Evolutionary conservation across 2,888 invertebrate genomes (phyloP).

Genomic region (Ariolimax columbianus): DNA sequence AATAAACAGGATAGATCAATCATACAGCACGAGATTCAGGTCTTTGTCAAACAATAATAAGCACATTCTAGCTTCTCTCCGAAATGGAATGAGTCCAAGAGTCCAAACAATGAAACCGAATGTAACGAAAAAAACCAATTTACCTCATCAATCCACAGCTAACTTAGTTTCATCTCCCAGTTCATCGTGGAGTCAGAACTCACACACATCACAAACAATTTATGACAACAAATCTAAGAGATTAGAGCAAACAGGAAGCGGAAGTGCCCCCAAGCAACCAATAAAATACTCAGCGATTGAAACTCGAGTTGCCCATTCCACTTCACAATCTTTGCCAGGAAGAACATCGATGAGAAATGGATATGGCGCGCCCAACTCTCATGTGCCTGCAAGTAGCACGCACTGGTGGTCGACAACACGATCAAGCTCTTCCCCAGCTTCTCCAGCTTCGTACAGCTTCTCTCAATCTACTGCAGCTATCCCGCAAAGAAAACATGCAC

Average conservation of each 20-base stretch:
- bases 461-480: neutral
- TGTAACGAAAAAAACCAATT: neutral
- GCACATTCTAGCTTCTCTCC: neutral
- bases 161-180: neutral
- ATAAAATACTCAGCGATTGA: neutral
- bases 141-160: neutral
- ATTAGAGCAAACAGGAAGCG: neutral
- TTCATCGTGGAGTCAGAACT: neutral
- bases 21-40: neutral
- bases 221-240: neutral
- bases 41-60: neutral
- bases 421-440: neutral
- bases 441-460: neutral
- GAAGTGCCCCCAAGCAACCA: neutral
- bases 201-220: neutral
- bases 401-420: constrained; percentile 14
- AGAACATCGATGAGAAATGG: neutral
- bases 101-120: neutral
- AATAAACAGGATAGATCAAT: neutral
- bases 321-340: neutral
- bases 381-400: neutral
- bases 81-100: neutral
- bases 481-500: neutral
- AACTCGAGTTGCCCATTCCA: neutral
- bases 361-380: neutral